A percentile compares a stretch with the other conserved stretches of the same genome.
phyloP scores from a whole-genome alignment of 2,888 invertebrate genomes.

The Tipula vernalis region DNA sequence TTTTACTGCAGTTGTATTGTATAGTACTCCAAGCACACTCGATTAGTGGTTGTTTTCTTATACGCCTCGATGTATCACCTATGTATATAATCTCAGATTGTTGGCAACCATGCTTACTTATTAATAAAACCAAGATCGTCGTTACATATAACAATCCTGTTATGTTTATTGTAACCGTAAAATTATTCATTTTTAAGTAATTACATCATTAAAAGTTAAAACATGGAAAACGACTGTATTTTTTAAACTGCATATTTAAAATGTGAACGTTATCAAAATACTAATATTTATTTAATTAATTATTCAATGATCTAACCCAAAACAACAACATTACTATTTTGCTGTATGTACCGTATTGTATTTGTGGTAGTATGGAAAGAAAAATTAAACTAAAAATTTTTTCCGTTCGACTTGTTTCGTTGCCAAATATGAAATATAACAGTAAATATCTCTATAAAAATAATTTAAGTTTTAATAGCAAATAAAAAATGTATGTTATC shows the following conservation, averaged over 20 bases:
- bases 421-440: not conserved
- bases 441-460: too few species aligned
- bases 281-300: not conserved
- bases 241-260: not conserved
- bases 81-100: not conserved
- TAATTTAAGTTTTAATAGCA: not conserved
- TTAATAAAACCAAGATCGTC: not conserved
- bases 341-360: not conserved
- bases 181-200: not conserved
- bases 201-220: not conserved
- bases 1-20: too few species aligned
- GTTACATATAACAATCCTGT: not conserved
- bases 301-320: not conserved
- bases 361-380: not conserved
- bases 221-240: not conserved
- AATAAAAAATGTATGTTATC: not conserved
- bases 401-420: not conserved
- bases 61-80: too few species aligned
- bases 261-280: not conserved
- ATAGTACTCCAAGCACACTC: too few species aligned
- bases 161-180: not conserved
- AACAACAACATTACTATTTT: not conserved
- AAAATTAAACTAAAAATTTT: not conserved
- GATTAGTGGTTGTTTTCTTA: too few species aligned
- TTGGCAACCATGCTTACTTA: not conserved